These are phyloP conservation scores for Megaceryle alcyon DNA, from an alignment of 2,797 vertebrate genomes.

Conservation along the genomic window DNA sequence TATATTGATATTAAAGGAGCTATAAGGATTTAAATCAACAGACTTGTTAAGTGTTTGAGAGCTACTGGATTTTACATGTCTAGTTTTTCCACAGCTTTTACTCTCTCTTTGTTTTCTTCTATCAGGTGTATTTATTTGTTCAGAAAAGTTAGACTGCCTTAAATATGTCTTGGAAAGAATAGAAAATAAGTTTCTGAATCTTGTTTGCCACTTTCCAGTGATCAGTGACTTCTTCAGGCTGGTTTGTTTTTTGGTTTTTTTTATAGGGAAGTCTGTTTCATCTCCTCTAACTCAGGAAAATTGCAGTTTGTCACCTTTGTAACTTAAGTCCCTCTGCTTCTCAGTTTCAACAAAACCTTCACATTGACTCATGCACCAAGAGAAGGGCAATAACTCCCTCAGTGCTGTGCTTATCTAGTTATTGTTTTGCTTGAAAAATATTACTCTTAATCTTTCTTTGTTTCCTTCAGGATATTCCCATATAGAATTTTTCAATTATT, in stretches of 20 bases:
- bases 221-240: background rate
- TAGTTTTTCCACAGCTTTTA: background rate
- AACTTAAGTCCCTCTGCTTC: conserved; percentile 11
- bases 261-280: background rate
- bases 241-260: background rate
- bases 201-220: background rate
- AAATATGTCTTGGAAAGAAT: background rate
- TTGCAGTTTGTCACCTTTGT: background rate
- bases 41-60: background rate
- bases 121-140: background rate
- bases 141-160: background rate
- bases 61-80: background rate
- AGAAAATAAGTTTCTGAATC: background rate
- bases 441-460: background rate
- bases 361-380: background rate
- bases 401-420: background rate
- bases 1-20: background rate
- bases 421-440: background rate
- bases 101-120: background rate
- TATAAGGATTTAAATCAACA: background rate
- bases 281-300: conserved; percentile 7
- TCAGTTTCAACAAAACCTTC: conserved; percentile 26
- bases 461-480: background rate
- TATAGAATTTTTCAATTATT: background rate
- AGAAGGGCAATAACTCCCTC: background rate